These are phyloP conservation scores for Hydrolagus affinis DNA, from an alignment of 2,113 vertebrate species.

Conservation along the genomic window DNA sequence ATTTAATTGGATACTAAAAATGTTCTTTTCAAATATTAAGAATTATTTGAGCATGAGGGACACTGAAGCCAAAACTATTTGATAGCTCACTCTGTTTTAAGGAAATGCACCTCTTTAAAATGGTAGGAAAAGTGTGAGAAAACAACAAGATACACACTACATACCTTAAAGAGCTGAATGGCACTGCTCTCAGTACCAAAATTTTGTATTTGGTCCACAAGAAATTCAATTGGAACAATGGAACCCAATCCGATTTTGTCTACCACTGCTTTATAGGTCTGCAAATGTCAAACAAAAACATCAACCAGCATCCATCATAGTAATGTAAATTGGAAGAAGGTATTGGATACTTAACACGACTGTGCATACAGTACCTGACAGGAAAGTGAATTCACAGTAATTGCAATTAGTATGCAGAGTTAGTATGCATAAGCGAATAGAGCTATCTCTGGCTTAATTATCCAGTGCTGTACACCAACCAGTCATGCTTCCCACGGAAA, in stretches of 20 bases:
- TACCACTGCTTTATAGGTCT: constrained; percentile 67
- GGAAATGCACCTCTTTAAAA: neutral
- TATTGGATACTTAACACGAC: neutral
- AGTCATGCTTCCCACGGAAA: neutral
- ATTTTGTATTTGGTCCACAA: constrained; percentile 73
- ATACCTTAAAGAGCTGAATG: constrained; percentile 84
- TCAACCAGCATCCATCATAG: neutral
- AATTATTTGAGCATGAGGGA: neutral
- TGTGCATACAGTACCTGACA: neutral
- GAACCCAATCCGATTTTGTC: constrained; percentile 85
- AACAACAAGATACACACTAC: neutral
- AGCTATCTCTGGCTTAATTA: neutral
- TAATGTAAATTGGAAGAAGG: neutral
- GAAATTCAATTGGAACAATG: constrained; percentile 84
- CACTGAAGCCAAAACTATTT: neutral
- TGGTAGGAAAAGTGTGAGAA: neutral
- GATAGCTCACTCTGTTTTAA: neutral
- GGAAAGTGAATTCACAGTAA: no score
- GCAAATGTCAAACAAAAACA: constrained; percentile 23
- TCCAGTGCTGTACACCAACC: neutral
- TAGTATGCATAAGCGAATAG: neutral
- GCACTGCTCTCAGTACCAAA: constrained; percentile 79
- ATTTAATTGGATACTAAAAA: neutral
- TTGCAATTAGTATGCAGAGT: neutral
- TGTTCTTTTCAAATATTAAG: neutral